Evolutionary conservation across 2,113 vertebrate species (phyloP).

Genomic region (Chaetodon trifascialis): DNA sequence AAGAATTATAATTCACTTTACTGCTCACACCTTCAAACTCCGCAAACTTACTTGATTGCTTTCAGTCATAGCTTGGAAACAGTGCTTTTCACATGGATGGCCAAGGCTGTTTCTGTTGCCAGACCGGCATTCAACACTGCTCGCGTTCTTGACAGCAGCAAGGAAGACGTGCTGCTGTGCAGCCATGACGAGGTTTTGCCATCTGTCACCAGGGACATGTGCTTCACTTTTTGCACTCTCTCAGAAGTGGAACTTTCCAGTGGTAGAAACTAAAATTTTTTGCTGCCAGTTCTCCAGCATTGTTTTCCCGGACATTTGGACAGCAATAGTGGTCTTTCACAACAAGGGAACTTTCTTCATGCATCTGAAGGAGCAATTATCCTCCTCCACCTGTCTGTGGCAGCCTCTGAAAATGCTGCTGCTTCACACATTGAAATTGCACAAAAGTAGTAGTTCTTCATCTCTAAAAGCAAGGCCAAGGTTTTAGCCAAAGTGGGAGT

Average conservation of each 20-base stretch:
- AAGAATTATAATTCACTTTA: slow-evolving; percentile 35
- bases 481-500: slow-evolving; percentile 19
- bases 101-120: slow-evolving; percentile 6
- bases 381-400: neutral
- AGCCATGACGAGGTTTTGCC: neutral
- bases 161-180: neutral
- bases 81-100: neutral
- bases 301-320: neutral
- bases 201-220: slow-evolving; percentile 7
- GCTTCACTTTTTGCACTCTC: slow-evolving; percentile 3
- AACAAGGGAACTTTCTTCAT: neutral
- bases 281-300: neutral
- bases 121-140: neutral
- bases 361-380: neutral
- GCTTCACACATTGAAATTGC: neutral
- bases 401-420: neutral
- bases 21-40: slow-evolving; percentile 26
- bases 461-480: neutral
- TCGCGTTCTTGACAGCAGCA: neutral
- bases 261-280: neutral
- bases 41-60: neutral
- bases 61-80: neutral
- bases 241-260: neutral
- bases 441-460: neutral
- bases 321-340: neutral